Evolutionary conservation across 2,888 invertebrate genomes (phyloP).

Genomic region (Erannis defoliaria): DNA sequence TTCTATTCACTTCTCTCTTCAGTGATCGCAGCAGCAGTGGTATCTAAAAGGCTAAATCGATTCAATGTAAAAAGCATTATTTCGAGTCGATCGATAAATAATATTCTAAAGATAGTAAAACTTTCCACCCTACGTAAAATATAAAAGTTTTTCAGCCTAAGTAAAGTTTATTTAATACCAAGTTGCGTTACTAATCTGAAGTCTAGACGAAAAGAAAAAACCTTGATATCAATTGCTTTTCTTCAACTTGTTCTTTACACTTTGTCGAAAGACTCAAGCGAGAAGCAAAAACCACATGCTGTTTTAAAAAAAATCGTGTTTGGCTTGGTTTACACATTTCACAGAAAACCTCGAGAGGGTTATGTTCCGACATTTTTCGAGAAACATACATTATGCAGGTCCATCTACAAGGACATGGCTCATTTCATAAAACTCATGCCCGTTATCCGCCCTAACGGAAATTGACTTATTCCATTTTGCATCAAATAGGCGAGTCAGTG

Average conservation of each 20-base stretch:
- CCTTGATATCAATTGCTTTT: not conserved
- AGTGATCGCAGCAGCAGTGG: too few species aligned
- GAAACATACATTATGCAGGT: slow-evolving; percentile 30
- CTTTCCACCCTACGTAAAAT: too few species aligned
- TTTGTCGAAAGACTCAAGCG: not conserved
- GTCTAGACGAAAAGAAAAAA: too few species aligned
- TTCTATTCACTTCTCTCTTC: too few species aligned
- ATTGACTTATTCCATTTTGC: slow-evolving; percentile 47
- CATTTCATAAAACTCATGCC: slow-evolving; percentile 31
- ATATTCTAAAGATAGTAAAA: too few species aligned
- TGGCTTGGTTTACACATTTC: not conserved
- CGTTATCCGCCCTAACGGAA: slow-evolving; percentile 34
- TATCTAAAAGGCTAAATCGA: too few species aligned
- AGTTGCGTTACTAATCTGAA: too few species aligned
- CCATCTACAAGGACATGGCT: slow-evolving; percentile 20
- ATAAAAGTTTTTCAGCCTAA: too few species aligned
- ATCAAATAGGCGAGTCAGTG: slow-evolving; percentile 42
- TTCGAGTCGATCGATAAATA: too few species aligned
- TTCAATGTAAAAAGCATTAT: too few species aligned
- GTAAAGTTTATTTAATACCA: too few species aligned
- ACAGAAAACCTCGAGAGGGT: not conserved
- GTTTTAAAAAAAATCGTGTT: slow-evolving; percentile 1
- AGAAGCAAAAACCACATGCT: not conserved
- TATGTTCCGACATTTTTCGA: slow-evolving; percentile 13
- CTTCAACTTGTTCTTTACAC: not conserved